These are phyloP conservation scores for Battus philenor DNA, from an alignment of 1,140 invertebrate genomes.

Conservation along the genomic window DNA sequence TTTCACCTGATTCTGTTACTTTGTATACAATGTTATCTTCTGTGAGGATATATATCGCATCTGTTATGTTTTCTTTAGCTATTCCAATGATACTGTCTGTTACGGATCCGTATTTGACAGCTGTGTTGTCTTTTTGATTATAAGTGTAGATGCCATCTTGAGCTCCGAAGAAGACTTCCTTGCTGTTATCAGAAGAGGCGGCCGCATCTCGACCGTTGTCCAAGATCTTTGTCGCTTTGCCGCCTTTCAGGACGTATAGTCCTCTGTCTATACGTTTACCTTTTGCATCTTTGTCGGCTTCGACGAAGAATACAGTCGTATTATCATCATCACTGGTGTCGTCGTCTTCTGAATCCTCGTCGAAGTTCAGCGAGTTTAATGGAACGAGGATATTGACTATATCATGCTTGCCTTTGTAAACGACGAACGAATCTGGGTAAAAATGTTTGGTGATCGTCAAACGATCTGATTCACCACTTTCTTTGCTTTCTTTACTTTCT, in stretches of 20 bases:
- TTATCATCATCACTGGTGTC: slow-evolving; percentile 16
- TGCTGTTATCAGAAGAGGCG: slow-evolving; percentile 30
- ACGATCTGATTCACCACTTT: slow-evolving; percentile 24
- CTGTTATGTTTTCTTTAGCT: slow-evolving; percentile 28
- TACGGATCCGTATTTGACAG: slow-evolving; percentile 41
- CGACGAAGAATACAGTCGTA: slow-evolving; percentile 33
- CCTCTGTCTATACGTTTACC: slow-evolving; percentile 34
- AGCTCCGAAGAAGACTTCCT: slow-evolving; percentile 36
- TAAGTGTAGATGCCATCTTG: slow-evolving; percentile 45
- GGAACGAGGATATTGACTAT: slow-evolving; percentile 47
- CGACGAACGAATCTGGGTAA: slow-evolving; percentile 26
- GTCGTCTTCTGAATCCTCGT: slow-evolving; percentile 25
- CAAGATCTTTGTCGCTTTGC: slow-evolving; percentile 31
- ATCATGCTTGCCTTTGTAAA: slow-evolving; percentile 41
- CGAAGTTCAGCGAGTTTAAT: slow-evolving; percentile 46
- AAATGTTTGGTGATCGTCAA: slow-evolving; percentile 29
- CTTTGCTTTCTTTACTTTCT: slow-evolving; percentile 13
- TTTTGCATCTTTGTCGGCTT: slow-evolving; percentile 32
- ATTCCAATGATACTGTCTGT: slow-evolving; percentile 35
- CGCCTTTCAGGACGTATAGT: slow-evolving; percentile 28
- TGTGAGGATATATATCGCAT: slow-evolving; percentile 36
- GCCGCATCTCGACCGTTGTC: slow-evolving; percentile 38
- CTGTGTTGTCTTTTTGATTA: slow-evolving; percentile 23
- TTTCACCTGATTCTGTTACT: slow-evolving; percentile 35
- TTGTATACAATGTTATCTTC: slow-evolving; percentile 35